Percentiles rank a stretch among this genome's conserved stretches.
Conservation (phyloP, 2,888 invertebrate genomes). For the Seira ritae region DNA sequence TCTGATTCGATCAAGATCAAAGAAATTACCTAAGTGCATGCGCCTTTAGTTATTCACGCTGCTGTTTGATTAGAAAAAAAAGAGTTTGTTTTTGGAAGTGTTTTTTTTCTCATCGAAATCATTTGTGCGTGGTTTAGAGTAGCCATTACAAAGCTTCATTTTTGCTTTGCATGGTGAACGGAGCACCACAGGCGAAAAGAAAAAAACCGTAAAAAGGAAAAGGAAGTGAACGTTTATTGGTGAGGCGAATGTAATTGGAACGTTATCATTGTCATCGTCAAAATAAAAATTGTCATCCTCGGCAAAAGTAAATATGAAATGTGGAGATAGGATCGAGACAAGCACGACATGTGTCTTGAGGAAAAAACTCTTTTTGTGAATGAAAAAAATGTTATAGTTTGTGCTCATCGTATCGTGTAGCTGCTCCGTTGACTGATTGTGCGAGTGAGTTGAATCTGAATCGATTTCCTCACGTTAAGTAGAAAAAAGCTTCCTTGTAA, state of each 20-base stretch:
- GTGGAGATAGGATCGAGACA: constrained; percentile 16
- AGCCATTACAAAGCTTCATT: too few species aligned
- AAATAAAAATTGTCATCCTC: constrained; percentile 15
- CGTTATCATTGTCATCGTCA: constrained; percentile 3
- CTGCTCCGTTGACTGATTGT: too few species aligned
- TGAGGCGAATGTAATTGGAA: not conserved
- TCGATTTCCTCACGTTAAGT: not conserved
- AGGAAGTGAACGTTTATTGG: constrained; percentile 19
- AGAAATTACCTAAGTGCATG: too few species aligned
- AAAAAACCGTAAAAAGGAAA: not conserved
- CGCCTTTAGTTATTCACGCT: too few species aligned
- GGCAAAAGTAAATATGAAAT: constrained; percentile 8
- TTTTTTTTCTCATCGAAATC: too few species aligned
- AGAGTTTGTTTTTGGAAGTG: too few species aligned
- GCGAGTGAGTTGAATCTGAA: not conserved
- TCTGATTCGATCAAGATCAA: too few species aligned
- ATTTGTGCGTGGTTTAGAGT: too few species aligned
- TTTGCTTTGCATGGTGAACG: too few species aligned
- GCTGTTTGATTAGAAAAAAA: too few species aligned
- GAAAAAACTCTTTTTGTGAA: constrained; percentile 16
- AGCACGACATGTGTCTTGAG: constrained; percentile 10
- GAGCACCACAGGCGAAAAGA: too few species aligned
- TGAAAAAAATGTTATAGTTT: constrained; percentile 8
- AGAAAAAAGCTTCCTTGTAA: not conserved
- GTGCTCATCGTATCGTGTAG: too few species aligned